Evolutionary conservation across 1,140 invertebrate species (phyloP).

Genomic region (Drosophila oshimai): DNA sequence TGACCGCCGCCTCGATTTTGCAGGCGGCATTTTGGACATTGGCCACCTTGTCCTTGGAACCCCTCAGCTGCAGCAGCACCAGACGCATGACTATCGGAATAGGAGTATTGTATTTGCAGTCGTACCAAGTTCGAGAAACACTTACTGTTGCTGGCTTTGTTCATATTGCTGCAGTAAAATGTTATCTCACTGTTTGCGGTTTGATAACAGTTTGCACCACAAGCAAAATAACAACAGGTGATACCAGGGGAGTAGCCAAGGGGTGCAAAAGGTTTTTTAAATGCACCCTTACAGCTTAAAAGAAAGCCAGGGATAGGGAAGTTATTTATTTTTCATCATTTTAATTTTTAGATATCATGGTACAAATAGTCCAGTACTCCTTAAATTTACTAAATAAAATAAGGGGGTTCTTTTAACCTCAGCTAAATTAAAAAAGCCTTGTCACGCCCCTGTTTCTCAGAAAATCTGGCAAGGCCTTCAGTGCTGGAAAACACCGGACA

Average conservation of each 20-base stretch:
- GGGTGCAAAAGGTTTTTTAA: too few species aligned
- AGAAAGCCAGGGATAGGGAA: too few species aligned
- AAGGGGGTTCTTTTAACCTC: not conserved
- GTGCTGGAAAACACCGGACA: not conserved
- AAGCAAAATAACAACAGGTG: slow-evolving; percentile 17
- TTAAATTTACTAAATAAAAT: too few species aligned
- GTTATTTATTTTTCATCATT: too few species aligned
- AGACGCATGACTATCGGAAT: slow-evolving; percentile 82
- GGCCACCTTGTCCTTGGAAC: slow-evolving; percentile 88
- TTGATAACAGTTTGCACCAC: slow-evolving; percentile 32
- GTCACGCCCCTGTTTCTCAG: not conserved
- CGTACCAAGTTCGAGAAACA: not conserved
- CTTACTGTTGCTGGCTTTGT: slow-evolving; percentile 47
- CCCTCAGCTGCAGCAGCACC: slow-evolving; percentile 91
- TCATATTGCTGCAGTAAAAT: slow-evolving; percentile 25
- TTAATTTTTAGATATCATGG: too few species aligned
- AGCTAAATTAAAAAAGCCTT: too few species aligned
- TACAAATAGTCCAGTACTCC: too few species aligned
- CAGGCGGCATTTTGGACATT: slow-evolving; percentile 90
- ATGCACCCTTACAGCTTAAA: too few species aligned
- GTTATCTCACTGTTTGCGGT: slow-evolving; percentile 35
- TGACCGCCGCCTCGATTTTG: slow-evolving; percentile 88
- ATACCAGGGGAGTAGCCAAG: not conserved
- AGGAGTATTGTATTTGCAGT: not conserved
- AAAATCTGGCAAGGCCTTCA: not conserved